Evolutionary conservation across 2,888 invertebrate species (phyloP).

Genomic region (Empis stercorea): DNA sequence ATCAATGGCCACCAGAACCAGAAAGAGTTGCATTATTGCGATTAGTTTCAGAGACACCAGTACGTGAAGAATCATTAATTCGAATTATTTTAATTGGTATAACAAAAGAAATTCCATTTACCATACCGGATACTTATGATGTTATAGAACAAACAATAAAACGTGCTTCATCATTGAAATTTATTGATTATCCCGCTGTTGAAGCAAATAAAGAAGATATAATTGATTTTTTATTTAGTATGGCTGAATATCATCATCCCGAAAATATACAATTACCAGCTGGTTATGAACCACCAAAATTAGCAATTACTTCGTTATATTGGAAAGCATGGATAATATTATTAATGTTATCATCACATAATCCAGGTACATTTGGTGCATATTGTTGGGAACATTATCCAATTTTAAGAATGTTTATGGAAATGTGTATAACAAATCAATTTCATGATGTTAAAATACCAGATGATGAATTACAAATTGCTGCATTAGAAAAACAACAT

Average conservation of each 20-base stretch:
- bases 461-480: conserved; percentile 53
- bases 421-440: conserved; percentile 89
- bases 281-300: conserved; percentile 67
- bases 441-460: conserved; percentile 43
- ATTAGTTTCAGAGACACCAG: conserved; percentile 75
- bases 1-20: conserved; percentile 86
- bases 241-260: conserved; percentile 83
- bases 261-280: conserved; percentile 80
- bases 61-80: conserved; percentile 72
- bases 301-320: conserved; percentile 84
- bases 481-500: conserved; percentile 58
- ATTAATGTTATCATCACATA: conserved; percentile 81
- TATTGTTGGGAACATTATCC: conserved; percentile 84
- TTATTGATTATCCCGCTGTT: conserved; percentile 56
- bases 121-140: conserved; percentile 72
- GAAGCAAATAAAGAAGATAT: conserved; percentile 71
- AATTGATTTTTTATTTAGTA: conserved; percentile 78
- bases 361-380: conserved; percentile 76
- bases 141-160: conserved; percentile 73
- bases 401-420: conserved; percentile 79
- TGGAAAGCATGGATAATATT: conserved; percentile 92
- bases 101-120: conserved; percentile 62
- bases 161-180: conserved; percentile 65
- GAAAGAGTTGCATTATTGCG: conserved; percentile 69
- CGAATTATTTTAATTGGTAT: conserved; percentile 69